Base-by-base conservation (phyloP, 1,140 invertebrate species). In the Schlechtendalia chinensis region DNA sequence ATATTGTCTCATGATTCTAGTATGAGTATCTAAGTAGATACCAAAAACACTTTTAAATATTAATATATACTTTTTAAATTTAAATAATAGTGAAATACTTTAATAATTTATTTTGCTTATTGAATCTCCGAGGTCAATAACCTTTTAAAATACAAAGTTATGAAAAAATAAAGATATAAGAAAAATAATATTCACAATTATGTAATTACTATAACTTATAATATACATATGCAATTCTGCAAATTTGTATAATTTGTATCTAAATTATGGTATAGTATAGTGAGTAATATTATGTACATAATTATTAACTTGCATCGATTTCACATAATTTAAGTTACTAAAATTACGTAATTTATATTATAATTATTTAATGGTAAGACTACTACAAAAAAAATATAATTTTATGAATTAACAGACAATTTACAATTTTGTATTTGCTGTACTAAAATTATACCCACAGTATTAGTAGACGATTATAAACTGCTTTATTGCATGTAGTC, bases 291-390 rank as follows among this genome's bases (percentile, higher is more conserved):
- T 65, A 65, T 12, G n/a, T 67, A 67, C 45, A 67, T 67, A 19
- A 45, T 22, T 39, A 39, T 67, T 67, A 67, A 10, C 32, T 67
- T 24, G 39, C n/a, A 67, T 45, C n/a, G 45, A 67, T 67, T 22
- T 32, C 32, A 24, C 14, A 50, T 50, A 50, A 50, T 14, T 14
- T 50, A 50, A 22, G 32, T 22, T 45, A 14, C 32, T 67, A 1
- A 67, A 47, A 67, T 67, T 67, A 22, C 65, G 22, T 45, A 4
- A 50, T 39, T 39, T 11, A 50, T 50, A 12, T 12, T n/a, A 67
- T 22, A 65, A 39, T 65, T 32, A 22, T 65, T 65, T 65, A 45
- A 65, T 10, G 29, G 61, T 61, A 61, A 63, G 27, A 29, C 61
- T n/a, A 32, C 24, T 19, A 32, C 16, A 63, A 17, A 29, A 19